A percentile compares a stretch with the other conserved stretches of the same genome.
Conservation (phyloP, 2,888 invertebrate species). For the Zeuzera pyrina region DNA sequence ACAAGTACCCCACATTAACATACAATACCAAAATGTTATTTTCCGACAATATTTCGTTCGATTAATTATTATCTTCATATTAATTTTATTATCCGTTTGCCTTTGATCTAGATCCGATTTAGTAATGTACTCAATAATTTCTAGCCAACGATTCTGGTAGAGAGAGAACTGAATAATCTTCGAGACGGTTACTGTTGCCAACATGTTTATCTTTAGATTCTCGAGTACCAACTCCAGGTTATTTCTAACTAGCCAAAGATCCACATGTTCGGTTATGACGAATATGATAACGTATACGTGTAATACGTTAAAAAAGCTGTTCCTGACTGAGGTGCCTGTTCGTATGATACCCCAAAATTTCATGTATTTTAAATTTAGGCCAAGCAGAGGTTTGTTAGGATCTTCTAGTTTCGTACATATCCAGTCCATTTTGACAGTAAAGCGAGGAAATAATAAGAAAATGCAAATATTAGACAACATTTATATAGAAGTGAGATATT, state of each 20-base stretch:
- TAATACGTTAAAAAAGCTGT: slow-evolving; percentile 36
- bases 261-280: slow-evolving; percentile 44
- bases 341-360: slow-evolving; percentile 54
- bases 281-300: slow-evolving; percentile 43
- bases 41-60: slow-evolving; percentile 48
- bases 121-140: slow-evolving; percentile 47
- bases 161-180: slow-evolving; percentile 43
- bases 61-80: slow-evolving; percentile 24
- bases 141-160: slow-evolving; percentile 46
- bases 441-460: too few relatives aligned
- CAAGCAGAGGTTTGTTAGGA: slow-evolving; percentile 41
- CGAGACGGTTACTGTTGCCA: slow-evolving; percentile 45
- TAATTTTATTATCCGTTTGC: slow-evolving; percentile 20
- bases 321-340: slow-evolving; percentile 30
- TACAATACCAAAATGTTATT: slow-evolving; percentile 49
- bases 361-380: slow-evolving; percentile 48
- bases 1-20: slow-evolving; percentile 48
- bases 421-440: slow-evolving; percentile 31
- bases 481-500: too few relatives aligned
- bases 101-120: slow-evolving; percentile 38
- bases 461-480: too few relatives aligned
- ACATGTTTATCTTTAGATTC: slow-evolving; percentile 52
- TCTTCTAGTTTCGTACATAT: slow-evolving; percentile 46
- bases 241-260: slow-evolving; percentile 50
- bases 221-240: slow-evolving; percentile 44